Conservation (phyloP, 2,888 invertebrate species). For the Erannis defoliaria region DNA sequence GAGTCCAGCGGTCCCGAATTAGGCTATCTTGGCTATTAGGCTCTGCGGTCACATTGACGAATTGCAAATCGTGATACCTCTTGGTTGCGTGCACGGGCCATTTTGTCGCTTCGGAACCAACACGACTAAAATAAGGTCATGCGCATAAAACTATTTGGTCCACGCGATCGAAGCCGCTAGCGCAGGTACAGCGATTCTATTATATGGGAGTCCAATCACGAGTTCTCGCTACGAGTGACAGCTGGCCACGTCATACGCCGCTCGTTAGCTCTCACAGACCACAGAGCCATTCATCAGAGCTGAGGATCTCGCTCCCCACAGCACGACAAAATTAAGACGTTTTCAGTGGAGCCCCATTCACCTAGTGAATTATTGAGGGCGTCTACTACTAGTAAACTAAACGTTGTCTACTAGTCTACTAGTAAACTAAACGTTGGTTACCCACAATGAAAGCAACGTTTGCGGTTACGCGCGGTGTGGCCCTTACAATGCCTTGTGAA, state of each 20-base stretch:
- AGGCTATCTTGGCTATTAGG: no score
- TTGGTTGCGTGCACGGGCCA: no score
- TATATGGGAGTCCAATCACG: conserved; percentile 45
- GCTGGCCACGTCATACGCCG: conserved; percentile 60
- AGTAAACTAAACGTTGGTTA: conserved; percentile 59
- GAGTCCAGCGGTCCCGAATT: no score
- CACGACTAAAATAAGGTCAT: no score
- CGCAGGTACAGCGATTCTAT: no score
- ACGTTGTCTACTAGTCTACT: no score
- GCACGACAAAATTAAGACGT: conserved; percentile 66
- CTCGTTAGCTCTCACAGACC: conserved; percentile 66
- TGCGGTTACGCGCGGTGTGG: conserved; percentile 60
- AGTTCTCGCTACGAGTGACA: conserved; percentile 49
- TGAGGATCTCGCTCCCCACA: conserved; percentile 56
- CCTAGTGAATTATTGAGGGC: conserved; percentile 67
- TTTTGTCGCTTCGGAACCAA: no score
- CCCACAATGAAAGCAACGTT: conserved; percentile 55
- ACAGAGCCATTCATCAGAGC: conserved; percentile 64
- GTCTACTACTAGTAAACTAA: no score
- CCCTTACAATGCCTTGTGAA: conserved; percentile 57
- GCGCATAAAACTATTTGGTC: no score
- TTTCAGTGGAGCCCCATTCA: conserved; percentile 67
- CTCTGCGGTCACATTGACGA: no score
- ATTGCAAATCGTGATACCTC: no score
- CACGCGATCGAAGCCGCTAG: no score